Percentiles rank a stretch among this genome's conserved stretches.
Evolutionary conservation across 2,797 vertebrate species (phyloP).

Genomic region (Danionella dracula): DNA sequence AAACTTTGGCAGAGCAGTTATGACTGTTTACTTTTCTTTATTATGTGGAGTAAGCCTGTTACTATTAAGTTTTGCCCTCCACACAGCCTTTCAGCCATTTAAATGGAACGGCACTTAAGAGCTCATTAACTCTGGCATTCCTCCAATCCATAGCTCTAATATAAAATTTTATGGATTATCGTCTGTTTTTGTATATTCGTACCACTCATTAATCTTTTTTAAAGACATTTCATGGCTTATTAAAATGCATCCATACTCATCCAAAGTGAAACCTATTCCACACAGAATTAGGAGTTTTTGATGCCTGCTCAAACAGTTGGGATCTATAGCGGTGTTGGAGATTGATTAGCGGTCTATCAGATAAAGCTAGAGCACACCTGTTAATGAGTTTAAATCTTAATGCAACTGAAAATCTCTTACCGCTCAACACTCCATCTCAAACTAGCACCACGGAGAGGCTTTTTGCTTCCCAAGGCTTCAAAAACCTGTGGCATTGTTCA

Average conservation of each 20-base stretch:
- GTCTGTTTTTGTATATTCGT: constrained; percentile 30
- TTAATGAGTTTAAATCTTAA: too few relatives aligned
- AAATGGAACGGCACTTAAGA: constrained; percentile 56
- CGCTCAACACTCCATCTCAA: background rate
- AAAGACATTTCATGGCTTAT: constrained; percentile 40
- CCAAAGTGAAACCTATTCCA: constrained; percentile 31
- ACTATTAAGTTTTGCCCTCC: constrained; percentile 28
- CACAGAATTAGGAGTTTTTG: constrained; percentile 33
- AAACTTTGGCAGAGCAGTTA: background rate
- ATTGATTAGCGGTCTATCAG: constrained; percentile 32
- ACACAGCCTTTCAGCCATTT: constrained; percentile 29
- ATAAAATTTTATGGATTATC: constrained; percentile 43
- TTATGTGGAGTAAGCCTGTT: constrained; percentile 24
- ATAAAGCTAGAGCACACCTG: constrained; percentile 30
- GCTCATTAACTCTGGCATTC: constrained; percentile 43
- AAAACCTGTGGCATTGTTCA: background rate
- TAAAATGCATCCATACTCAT: constrained; percentile 45
- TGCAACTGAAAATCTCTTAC: constrained; percentile 5
- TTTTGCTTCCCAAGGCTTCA: background rate
- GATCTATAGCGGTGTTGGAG: constrained; percentile 28
- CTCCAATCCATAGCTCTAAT: constrained; percentile 28
- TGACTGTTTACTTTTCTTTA: constrained; percentile 31
- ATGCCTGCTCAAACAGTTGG: constrained; percentile 21
- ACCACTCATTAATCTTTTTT: constrained; percentile 48
- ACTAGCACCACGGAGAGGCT: background rate